Percentiles rank a stretch among this genome's conserved stretches.
phyloP scores from a whole-genome alignment of 2,113 vertebrate species.

The Boleophthalmus pectinirostris region DNA sequence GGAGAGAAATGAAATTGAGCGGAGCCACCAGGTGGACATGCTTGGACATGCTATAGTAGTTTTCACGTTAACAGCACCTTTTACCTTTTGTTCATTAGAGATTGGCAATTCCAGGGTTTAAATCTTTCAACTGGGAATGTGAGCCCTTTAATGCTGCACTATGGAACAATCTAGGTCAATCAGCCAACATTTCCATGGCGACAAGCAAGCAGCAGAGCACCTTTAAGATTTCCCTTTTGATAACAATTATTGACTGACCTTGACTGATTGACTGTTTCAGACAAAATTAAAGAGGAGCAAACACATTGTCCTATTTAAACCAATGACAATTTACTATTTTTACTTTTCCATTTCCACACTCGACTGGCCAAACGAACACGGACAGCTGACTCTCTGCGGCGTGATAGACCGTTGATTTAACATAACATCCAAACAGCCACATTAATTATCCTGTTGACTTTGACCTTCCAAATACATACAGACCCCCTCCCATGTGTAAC shows the following conservation, averaged over 20 bases:
- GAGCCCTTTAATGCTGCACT: no score
- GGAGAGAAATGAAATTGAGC: no score
- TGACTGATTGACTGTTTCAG: not conserved
- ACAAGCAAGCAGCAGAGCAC: no score
- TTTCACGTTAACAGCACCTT: no score
- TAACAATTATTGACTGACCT: not conserved
- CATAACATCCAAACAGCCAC: constrained; percentile 62
- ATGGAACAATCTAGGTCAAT: no score
- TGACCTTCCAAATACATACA: constrained; percentile 66
- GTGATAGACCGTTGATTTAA: constrained; percentile 69
- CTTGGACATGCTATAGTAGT: no score
- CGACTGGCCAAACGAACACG: constrained; percentile 67
- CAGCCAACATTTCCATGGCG: no score
- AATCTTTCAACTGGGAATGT: no score
- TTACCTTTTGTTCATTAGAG: no score
- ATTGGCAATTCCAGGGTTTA: no score
- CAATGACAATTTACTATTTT: constrained; percentile 28
- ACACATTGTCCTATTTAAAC: not conserved
- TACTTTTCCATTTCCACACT: constrained; percentile 64
- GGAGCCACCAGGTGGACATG: no score
- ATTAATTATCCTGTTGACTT: constrained; percentile 73
- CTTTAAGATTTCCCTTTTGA: not conserved
- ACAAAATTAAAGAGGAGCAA: not conserved
- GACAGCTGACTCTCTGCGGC: constrained; percentile 65
- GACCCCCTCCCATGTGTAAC: constrained; percentile 14